phyloP scores from a whole-genome alignment of 2,888 invertebrate species.

The Drosophila limbata region DNA sequence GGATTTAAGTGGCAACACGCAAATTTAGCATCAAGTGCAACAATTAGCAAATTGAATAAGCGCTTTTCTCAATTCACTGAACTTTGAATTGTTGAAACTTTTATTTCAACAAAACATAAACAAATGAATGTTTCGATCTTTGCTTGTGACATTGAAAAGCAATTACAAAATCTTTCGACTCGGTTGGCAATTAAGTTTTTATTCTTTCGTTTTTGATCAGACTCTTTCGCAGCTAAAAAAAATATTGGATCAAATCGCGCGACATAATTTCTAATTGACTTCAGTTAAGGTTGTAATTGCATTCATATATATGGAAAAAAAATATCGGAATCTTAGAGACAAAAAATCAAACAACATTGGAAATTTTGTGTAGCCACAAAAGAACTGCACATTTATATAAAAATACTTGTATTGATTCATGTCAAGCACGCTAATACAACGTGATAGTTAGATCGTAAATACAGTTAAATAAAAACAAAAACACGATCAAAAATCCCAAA shows the following conservation, averaged over 20 bases:
- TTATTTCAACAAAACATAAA: conserved; percentile 10
- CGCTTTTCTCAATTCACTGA: conserved; percentile 41
- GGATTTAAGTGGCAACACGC: conserved; percentile 55
- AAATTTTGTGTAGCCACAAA: conserved; percentile 4
- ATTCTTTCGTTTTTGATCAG: conserved; percentile 39
- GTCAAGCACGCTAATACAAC: conserved; percentile 42
- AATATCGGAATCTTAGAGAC: conserved; percentile 38
- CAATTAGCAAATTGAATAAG: conserved; percentile 72
- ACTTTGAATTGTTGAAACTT: conserved; percentile 36
- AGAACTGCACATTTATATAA: conserved; percentile 14
- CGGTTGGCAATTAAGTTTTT: conserved; percentile 42
- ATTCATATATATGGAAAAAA: conserved; percentile 20
- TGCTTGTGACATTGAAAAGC: conserved; percentile 49
- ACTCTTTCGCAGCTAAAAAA: conserved; percentile 3
- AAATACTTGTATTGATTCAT: neutral
- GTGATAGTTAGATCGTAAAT: conserved; percentile 38
- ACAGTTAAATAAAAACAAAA: conserved; percentile 19
- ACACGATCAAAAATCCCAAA: conserved; percentile 21
- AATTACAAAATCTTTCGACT: conserved; percentile 41
- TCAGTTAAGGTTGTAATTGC: conserved; percentile 40
- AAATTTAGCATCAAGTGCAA: conserved; percentile 71
- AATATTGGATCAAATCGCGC: conserved; percentile 39
- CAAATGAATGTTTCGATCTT: conserved; percentile 8
- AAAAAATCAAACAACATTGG: conserved; percentile 21
- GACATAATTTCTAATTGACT: conserved; percentile 53